Percentiles rank a stretch among this genome's conserved stretches.
These are phyloP conservation scores for Cheilosia scutellata DNA, from an alignment of 2,888 invertebrate species.

Conservation along the genomic window DNA sequence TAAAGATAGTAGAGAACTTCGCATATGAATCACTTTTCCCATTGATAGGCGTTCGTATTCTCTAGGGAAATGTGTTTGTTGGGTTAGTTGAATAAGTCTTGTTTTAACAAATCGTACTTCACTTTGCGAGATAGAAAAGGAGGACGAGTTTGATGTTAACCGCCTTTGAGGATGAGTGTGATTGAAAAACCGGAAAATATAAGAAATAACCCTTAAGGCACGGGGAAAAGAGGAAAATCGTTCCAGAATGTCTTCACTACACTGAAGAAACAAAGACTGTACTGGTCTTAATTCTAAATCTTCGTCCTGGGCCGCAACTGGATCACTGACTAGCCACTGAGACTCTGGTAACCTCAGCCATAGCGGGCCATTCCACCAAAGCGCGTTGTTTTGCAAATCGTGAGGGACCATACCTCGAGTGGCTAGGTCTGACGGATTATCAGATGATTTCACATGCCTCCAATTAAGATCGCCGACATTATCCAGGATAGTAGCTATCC, in stretches of 20 bases:
- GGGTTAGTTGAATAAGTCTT: too few species aligned
- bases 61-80: too few species aligned
- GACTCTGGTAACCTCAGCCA: conserved; percentile 7
- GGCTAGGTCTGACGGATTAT: conserved; percentile 54
- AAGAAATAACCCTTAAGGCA: conserved; percentile 25
- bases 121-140: background rate
- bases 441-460: conserved; percentile 45
- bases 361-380: conserved; percentile 33
- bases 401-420: conserved; percentile 11
- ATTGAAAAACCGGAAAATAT: conserved; percentile 22
- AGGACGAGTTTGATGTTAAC: background rate
- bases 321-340: background rate
- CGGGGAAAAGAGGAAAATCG: conserved; percentile 29
- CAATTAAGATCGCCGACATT: conserved; percentile 46
- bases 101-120: background rate
- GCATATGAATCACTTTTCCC: background rate
- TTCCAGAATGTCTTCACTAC: conserved; percentile 27
- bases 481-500: conserved; percentile 23
- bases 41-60: background rate
- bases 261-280: background rate
- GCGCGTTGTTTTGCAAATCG: background rate
- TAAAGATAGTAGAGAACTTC: too few species aligned
- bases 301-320: background rate
- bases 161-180: background rate
- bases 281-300: background rate